Evolutionary conservation across 1,140 invertebrate species (phyloP).

Genomic region (Cryptotermes secundus): DNA sequence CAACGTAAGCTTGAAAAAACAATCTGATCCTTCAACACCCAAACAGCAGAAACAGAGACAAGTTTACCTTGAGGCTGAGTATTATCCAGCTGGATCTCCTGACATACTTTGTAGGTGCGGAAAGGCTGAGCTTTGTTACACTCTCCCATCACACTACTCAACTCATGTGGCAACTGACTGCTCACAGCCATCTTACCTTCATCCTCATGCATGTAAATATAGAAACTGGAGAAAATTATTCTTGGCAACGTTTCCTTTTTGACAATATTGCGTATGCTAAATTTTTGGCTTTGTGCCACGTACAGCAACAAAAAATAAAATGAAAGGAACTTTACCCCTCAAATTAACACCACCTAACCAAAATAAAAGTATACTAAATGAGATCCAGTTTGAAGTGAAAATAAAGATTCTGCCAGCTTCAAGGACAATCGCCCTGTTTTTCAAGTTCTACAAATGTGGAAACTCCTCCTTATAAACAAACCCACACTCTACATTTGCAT

Average conservation of each 20-base stretch:
- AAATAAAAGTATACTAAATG: background rate
- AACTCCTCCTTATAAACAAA: no score
- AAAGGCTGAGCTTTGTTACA: constrained; percentile 33
- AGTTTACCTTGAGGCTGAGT: background rate
- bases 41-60: background rate
- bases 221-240: constrained; percentile 35
- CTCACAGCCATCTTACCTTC: constrained; percentile 18
- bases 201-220: constrained; percentile 31
- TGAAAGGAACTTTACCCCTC: background rate
- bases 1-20: background rate
- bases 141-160: constrained; percentile 34
- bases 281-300: background rate
- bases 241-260: constrained; percentile 35
- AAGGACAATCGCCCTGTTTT: no score
- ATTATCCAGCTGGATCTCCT: constrained; percentile 44
- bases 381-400: background rate
- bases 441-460: no score
- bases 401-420: no score
- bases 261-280: constrained; percentile 35
- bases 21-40: background rate
- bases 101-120: constrained; percentile 44
- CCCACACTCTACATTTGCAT: no score
- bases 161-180: background rate
- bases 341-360: background rate
- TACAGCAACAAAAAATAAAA: background rate